Evolutionary conservation across 92 coral and sea anemone genomes (phyloP).

Genomic region (Palythoa grandiflora): DNA sequence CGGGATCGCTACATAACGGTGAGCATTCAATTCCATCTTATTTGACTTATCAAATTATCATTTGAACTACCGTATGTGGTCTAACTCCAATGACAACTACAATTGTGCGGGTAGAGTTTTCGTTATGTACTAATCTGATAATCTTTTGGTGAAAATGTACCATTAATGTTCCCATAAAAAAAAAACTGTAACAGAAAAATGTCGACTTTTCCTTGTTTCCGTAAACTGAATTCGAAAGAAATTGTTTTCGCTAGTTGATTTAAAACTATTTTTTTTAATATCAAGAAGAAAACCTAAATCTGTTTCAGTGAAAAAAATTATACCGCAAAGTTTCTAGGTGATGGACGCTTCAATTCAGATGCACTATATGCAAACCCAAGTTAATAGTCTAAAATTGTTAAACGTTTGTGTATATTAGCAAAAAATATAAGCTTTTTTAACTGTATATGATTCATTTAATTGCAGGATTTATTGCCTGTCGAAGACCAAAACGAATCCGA

Average conservation of each 20-base stretch:
- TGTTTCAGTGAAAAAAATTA: not conserved
- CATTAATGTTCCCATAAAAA: not conserved
- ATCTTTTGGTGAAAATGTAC: not conserved
- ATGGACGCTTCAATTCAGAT: not conserved
- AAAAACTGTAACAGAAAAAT: not conserved
- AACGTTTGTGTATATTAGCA: not conserved
- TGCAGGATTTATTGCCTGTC: conserved; percentile 88
- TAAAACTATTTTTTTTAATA: not conserved
- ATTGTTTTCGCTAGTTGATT: not conserved
- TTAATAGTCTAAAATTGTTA: not conserved
- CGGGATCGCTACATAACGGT: conserved; percentile 87
- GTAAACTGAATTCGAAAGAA: not conserved
- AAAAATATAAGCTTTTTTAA: not conserved
- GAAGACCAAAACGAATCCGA: conserved; percentile 88
- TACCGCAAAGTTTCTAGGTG: not conserved
- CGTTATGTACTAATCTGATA: not conserved
- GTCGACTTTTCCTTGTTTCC: not conserved
- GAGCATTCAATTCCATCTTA: conserved; percentile 27
- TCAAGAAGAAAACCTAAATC: not conserved
- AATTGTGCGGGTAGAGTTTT: not conserved
- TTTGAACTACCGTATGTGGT: conserved; percentile 11
- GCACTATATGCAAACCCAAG: not conserved
- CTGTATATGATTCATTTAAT: not conserved
- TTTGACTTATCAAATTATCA: conserved; percentile 17
- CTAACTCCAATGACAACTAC: not conserved